Evolutionary conservation across 1,140 invertebrate species (phyloP).

Genomic region (Drosophila simulans): DNA sequence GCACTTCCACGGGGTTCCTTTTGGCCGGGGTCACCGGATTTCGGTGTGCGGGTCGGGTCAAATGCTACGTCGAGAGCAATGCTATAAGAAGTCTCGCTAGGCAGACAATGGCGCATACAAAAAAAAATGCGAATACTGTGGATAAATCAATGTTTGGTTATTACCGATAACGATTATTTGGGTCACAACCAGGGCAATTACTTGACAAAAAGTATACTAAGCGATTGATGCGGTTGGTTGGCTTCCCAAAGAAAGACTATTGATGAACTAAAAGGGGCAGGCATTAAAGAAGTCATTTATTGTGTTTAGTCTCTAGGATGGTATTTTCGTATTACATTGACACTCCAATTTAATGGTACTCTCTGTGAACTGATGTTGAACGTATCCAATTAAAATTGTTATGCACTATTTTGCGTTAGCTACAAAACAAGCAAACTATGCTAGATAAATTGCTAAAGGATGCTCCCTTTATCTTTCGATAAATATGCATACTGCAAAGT

Average conservation of each 20-base stretch:
- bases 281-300: conserved; percentile 1
- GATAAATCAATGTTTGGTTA: conserved; percentile 76
- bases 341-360: neutral
- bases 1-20: conserved; percentile 55
- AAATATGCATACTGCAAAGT: conserved; percentile 46
- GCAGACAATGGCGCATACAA: conserved; percentile 26
- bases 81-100: conserved; percentile 57
- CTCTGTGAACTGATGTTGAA: neutral
- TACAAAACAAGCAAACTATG: neutral
- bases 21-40: conserved; percentile 34
- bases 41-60: conserved; percentile 21
- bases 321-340: no score
- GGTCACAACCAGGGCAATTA: conserved; percentile 52
- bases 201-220: conserved; percentile 30
- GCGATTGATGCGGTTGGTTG: conserved; percentile 10
- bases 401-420: neutral
- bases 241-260: conserved; percentile 1
- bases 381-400: conserved; percentile 10
- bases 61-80: conserved; percentile 44
- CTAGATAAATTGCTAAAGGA: conserved; percentile 2
- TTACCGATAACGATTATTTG: conserved; percentile 76
- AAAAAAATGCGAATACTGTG: conserved; percentile 12
- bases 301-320: neutral
- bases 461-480: conserved; percentile 15
- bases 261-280: conserved; percentile 11